These are phyloP conservation scores for Neoitamus cyanurus DNA, from an alignment of 2,888 invertebrate species.

Conservation along the genomic window DNA sequence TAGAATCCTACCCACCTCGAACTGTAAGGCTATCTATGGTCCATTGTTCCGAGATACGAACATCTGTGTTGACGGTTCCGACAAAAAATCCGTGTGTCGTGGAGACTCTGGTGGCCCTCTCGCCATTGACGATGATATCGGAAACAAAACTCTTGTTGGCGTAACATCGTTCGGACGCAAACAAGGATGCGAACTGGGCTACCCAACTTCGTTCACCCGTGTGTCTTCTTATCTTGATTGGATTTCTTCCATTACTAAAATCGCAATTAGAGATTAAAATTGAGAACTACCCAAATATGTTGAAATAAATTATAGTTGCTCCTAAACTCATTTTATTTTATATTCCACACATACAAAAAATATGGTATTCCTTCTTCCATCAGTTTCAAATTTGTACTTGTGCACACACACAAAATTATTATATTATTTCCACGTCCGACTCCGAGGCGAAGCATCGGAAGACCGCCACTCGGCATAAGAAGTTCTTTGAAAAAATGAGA, in stretches of 20 bases:
- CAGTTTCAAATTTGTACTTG: no score
- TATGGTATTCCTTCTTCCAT: no score
- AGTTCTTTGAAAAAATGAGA: no score
- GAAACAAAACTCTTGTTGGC: slow-evolving; percentile 57
- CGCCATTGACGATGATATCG: slow-evolving; percentile 47
- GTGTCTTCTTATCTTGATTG: slow-evolving; percentile 60
- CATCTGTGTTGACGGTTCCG: slow-evolving; percentile 56
- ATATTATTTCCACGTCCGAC: no score
- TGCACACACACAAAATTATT: no score
- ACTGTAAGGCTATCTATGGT: not conserved
- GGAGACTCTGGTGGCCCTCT: slow-evolving; percentile 64
- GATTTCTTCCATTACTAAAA: slow-evolving; percentile 54
- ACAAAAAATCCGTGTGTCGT: slow-evolving; percentile 58
- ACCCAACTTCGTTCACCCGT: slow-evolving; percentile 60
- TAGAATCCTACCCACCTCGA: not conserved
- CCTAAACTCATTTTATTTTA: no score
- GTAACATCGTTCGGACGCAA: slow-evolving; percentile 60
- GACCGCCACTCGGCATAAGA: no score
- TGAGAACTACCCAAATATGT: no score
- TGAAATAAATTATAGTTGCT: no score
- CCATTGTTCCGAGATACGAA: slow-evolving; percentile 49
- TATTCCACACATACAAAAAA: no score
- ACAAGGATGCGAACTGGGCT: slow-evolving; percentile 57
- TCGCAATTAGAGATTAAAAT: not conserved
- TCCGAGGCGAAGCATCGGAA: no score